Evolutionary conservation across 2,888 invertebrate species (phyloP), one percentile per base, ranked within the genome.

Genomic region (Sinohyriopsis cumingii): DNA sequence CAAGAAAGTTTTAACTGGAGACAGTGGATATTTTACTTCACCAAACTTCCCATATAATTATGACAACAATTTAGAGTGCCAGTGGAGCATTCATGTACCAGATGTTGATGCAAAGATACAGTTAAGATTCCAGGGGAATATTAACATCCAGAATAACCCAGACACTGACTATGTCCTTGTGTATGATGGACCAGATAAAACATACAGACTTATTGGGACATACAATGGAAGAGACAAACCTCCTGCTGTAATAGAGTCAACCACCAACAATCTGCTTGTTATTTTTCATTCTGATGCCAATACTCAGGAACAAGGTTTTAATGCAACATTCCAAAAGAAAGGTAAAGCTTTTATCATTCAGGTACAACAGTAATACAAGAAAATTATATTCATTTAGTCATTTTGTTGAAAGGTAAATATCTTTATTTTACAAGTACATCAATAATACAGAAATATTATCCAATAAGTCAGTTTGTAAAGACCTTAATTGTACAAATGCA

Each of bases 321-420:
- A 84, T 71, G 73, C 79, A n/a, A 81, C 83, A 18, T 85, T 76
- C 63, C 84, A 83, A 61, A 78, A 74, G n/a, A 84, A 83, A 80
- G 85, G 85, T 85, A 59, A 68, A 68, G 63, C 15, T 22, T 59
- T 24, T 55, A 19, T 59, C 5, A 25, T 60, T 28, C 12, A 24
- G 28, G 15, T 24, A 55, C 15, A 59, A 25, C 59, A 12, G 9
- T 53, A 28, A 55, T 66, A 12, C 2, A 12, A 3, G 3, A 45
- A 45, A 12, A 12, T 45, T 45, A 45, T 45, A 45, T 59, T 22
- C n/a, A 12, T 4, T 60, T 25, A 19, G 24, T 3, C n/a, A 28
- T 63, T 63, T 20, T 20, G 45, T 54, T 19, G 22, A n/a, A n/a
- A 25, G 25, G 33, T 33, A 33, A 33, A 33, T 33, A 7, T 33